phyloP scores from a whole-genome alignment of 2,797 vertebrate genomes.

The Sebastes oblongus region DNA sequence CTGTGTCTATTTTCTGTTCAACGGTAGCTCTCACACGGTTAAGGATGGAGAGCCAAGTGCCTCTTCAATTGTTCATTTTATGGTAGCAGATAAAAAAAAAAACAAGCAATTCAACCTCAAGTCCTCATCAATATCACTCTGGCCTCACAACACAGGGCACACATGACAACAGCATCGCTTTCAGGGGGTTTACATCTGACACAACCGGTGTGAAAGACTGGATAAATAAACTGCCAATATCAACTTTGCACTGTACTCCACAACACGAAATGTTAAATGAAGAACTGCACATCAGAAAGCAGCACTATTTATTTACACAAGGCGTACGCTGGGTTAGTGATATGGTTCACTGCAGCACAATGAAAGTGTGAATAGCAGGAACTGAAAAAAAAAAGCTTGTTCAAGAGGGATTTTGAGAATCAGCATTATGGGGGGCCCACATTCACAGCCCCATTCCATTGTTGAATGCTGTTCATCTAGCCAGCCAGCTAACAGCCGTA shows the following conservation, averaged over 20 bases:
- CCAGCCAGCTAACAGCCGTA: conserved; percentile 38
- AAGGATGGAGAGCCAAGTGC: not conserved
- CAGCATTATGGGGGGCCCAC: conserved; percentile 74
- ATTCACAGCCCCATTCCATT: conserved; percentile 59
- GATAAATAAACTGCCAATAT: not conserved
- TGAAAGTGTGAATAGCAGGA: conserved; percentile 62
- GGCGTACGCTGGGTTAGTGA: conserved; percentile 24
- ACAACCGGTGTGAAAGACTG: not conserved
- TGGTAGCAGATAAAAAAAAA: not conserved
- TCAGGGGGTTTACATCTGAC: not conserved
- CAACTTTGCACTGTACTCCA: not conserved
- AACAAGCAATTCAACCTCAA: not conserved
- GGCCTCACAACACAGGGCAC: not conserved
- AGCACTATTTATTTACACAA: conserved; percentile 25
- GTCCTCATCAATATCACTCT: not conserved
- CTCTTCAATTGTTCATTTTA: not conserved
- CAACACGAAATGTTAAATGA: not conserved
- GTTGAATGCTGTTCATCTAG: conserved; percentile 50
- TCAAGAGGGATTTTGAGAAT: conserved; percentile 71
- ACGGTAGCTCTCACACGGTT: not conserved
- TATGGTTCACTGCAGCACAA: conserved; percentile 69
- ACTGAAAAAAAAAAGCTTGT: conserved; percentile 65
- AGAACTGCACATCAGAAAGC: conserved; percentile 32
- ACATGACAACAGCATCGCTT: not conserved
- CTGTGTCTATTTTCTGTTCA: not conserved